These are phyloP conservation scores for Caenorhabditis sulstoni DNA, from an alignment of 2,888 invertebrate genomes.

Conservation along the genomic window DNA sequence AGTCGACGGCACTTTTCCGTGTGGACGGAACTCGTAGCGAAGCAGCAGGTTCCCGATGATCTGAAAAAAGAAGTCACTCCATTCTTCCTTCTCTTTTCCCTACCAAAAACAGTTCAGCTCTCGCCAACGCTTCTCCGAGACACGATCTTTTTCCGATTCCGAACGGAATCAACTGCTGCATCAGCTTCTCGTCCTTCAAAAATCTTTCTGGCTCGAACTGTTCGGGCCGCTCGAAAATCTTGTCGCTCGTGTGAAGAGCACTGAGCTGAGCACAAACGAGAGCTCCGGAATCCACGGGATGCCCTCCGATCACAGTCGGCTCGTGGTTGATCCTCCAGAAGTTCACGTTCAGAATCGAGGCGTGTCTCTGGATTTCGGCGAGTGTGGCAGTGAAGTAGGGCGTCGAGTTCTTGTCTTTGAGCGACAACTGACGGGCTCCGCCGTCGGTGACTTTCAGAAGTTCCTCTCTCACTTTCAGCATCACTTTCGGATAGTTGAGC, in stretches of 20 bases:
- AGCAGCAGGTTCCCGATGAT: conserved; percentile 50
- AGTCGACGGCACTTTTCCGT: conserved; percentile 11
- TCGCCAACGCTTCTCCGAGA: conserved; percentile 63
- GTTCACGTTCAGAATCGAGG: conserved; percentile 58
- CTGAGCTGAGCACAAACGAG: conserved; percentile 57
- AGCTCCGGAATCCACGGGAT: conserved; percentile 28
- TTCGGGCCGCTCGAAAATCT: conserved; percentile 43
- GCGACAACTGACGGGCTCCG: conserved; percentile 14
- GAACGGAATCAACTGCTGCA: conserved; percentile 53
- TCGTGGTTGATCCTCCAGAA: conserved; percentile 45
- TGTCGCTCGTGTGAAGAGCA: conserved; percentile 50
- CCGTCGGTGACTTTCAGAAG: conserved; percentile 42
- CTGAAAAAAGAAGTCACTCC: too few relatives aligned
- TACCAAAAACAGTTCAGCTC: conserved; percentile 65
- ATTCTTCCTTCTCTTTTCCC: too few relatives aligned
- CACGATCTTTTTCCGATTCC: conserved; percentile 63
- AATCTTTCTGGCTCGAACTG: conserved; percentile 58
- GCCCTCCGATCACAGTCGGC: conserved; percentile 37
- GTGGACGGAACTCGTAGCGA: conserved; percentile 26
- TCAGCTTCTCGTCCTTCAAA: conserved; percentile 49
- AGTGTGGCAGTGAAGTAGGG: conserved; percentile 38
- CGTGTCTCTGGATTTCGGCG: conserved; percentile 61
- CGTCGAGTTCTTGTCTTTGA: conserved; percentile 34
- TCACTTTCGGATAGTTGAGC: conserved; percentile 53
- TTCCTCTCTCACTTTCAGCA: conserved; percentile 47